Evolutionary conservation across 1,140 invertebrate genomes (phyloP), one percentile per base, ranked within the genome.

Genomic region (Trypoxylus dichotomus): DNA sequence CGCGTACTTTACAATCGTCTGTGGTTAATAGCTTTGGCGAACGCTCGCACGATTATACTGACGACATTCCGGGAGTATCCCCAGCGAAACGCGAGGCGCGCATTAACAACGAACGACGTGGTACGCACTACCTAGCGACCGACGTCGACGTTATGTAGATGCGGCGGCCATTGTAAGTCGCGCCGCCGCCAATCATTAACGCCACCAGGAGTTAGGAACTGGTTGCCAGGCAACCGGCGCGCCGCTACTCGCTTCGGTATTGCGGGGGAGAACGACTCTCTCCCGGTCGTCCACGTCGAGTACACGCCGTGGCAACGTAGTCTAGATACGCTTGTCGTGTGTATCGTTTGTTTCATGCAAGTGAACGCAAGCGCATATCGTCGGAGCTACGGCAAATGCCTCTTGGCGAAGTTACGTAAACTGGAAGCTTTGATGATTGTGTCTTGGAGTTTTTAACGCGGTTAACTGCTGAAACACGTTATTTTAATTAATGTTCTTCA

Each of bases 151-250:
- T 77, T 77, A 79, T 78, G 78, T 74, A 41, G 74, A 76, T 76
- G 63, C 75, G 79, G 79, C 80, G 76, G 80, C 81, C 81, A 81
- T 81, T 81, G 79, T 79, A 78, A 80, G 79, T 76, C 77, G 78
- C 76, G 43, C 25, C 42, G 77, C 81, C 80, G 81, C 81, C 81
- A 82, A 82, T 82, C 81, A 82, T 82, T 82, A 81, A 76, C 78
- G 77, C 80, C 77, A 79, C 79, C 76, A 79, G 76, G 81, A 79
- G 77, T 81, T 81, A 81, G 79, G 81, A 79, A 77, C 77, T 19
- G 71, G 80, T 81, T 81, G 80, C 80, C 71, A 37, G 80, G 80
- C 80, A 81, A 81, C 81, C 74, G 47, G 27, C 24, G 73, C 47
- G 68, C 21, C 75, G 41, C 79, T 27, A 24, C 60, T 63, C 60